Percentiles rank a stretch among this genome's conserved stretches.
Conservation (phyloP, 2,888 invertebrate genomes). For the Fragum whitleyi region DNA sequence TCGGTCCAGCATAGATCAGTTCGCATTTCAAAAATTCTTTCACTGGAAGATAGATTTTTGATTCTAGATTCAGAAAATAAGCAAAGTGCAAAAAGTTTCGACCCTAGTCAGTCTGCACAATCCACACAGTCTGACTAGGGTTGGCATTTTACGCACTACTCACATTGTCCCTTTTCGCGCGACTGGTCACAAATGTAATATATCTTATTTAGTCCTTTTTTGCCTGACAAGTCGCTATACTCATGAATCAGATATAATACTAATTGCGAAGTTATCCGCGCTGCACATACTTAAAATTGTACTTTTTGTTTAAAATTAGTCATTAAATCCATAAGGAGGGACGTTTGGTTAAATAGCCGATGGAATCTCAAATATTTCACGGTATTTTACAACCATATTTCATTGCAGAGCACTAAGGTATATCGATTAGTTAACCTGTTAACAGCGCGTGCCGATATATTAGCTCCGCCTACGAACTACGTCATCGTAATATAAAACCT, state of each 20-base stretch:
- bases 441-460: conserved; percentile 20
- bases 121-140: too few species aligned
- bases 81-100: too few species aligned
- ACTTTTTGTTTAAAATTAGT: conserved; percentile 17
- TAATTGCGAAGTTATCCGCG: background rate
- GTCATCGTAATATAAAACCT: conserved; percentile 17
- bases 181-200: too few species aligned
- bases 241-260: too few species aligned
- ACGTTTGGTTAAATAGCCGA: conserved; percentile 3
- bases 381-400: conserved; percentile 17
- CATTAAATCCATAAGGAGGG: conserved; percentile 23
- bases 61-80: too few species aligned
- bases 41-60: too few species aligned
- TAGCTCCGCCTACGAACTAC: conserved; percentile 1
- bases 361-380: conserved; percentile 28
- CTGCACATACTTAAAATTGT: background rate
- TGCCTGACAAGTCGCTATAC: background rate
- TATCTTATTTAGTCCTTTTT: background rate
- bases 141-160: too few species aligned
- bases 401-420: conserved; percentile 8
- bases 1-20: too few species aligned
- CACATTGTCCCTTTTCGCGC: too few species aligned
- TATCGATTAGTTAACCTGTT: conserved; percentile 13
- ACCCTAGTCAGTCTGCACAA: too few species aligned
- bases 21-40: too few species aligned